These are phyloP conservation scores for Mallateleia sp. DNA, from an alignment of 2,888 invertebrate genomes.

Conservation along the genomic window DNA sequence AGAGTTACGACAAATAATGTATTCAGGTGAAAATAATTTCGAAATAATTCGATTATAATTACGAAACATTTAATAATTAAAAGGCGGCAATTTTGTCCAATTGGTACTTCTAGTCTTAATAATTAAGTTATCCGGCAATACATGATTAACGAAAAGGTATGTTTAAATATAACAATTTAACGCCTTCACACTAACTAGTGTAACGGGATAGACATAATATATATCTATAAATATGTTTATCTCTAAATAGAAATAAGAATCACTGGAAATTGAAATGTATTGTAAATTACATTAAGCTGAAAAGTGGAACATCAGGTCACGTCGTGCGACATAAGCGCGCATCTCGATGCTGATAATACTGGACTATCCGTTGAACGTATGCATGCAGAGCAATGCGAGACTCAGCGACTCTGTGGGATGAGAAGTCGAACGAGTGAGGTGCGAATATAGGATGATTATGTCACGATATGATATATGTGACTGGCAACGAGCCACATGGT, in stretches of 20 bases:
- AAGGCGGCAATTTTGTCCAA: no score
- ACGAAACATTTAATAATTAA: no score
- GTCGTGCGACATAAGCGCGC: constrained; percentile 81
- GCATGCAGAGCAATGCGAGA: constrained; percentile 82
- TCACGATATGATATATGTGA: constrained; percentile 86
- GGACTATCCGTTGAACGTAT: constrained; percentile 77
- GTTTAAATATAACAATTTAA: no score
- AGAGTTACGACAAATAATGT: no score
- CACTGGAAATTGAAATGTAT: constrained; percentile 27
- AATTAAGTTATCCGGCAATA: no score
- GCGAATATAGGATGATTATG: constrained; percentile 87
- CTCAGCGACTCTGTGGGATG: constrained; percentile 65
- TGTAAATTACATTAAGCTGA: constrained; percentile 65
- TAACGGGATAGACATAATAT: no score
- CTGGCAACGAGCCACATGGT: constrained; percentile 86
- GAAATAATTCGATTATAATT: no score
- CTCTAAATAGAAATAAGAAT: constrained; percentile 4
- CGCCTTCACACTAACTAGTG: no score
- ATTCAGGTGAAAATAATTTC: no score
- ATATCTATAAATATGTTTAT: no score
- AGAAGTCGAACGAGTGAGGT: constrained; percentile 84
- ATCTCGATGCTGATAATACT: constrained; percentile 75
- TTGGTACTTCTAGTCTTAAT: no score
- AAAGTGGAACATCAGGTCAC: constrained; percentile 81
- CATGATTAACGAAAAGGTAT: no score